Evolutionary conservation across 2,888 invertebrate species (phyloP), one percentile per base, ranked within the genome.

Genomic region (Leptopilina drosophilae): DNA sequence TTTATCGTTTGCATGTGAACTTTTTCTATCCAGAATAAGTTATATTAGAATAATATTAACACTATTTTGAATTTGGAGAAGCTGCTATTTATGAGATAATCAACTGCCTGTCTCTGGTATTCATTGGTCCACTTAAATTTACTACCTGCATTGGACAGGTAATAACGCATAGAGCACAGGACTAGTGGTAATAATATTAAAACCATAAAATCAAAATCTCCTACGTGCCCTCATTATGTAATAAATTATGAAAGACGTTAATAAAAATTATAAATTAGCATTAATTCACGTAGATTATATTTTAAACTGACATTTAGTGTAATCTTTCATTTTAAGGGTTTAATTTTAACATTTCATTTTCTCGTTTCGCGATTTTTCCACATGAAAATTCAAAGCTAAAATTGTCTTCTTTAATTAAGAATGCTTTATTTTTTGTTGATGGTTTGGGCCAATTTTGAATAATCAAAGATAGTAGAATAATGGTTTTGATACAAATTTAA

Each of bases 171-270:
- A 9, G 15, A 62, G 62, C 15, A 40, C n/a, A n/a, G 12, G n/a
- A 46, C 15, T 11, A n/a, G 20, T 11, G 40, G 40, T 15, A 11
- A 49, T 67, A 67, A 67, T 67, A 42, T 14, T 67, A 6, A 11
- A 67, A 46, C 67, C 5, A 67, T 67, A 46, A 67, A 67, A 67
- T 49, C 46, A 67, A 67, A 67, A 49, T 49, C 11, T 20, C 49
- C 12, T 20, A n/a, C 15, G 20, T 12, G 15, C 20, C 33, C 33
- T 66, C n/a, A 66, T 42, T 42, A 46, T 11, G 8, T 49, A 66
- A 12, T 49, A 67, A 49, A 46, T 15, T 67, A 46, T 20, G 1
- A 6, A 1, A 46, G 78, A 62, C 81, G 53, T 33, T 69, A 67
- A 12, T 67, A 66, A 9, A 62, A 20, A 62, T 15, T 20, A 12